Evolutionary conservation across 2,888 invertebrate species (phyloP).

Genomic region (Chalcis sispes): DNA sequence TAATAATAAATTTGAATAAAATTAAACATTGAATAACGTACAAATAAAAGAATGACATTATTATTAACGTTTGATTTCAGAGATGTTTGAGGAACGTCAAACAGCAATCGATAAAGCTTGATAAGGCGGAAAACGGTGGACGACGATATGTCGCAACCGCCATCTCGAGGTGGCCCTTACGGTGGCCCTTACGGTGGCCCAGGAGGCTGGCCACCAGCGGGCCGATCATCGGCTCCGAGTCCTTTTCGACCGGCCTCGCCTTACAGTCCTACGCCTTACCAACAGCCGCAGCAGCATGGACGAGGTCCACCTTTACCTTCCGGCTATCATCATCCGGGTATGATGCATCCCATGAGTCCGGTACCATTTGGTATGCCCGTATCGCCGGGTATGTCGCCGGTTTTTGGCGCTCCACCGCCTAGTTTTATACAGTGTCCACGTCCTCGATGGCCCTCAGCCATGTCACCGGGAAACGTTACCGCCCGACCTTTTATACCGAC

Average conservation of each 20-base stretch:
- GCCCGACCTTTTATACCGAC: constrained; percentile 78
- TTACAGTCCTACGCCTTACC: constrained; percentile 83
- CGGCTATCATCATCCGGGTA: constrained; percentile 69
- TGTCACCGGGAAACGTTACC: constrained; percentile 74
- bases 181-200: constrained; percentile 53
- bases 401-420: constrained; percentile 73
- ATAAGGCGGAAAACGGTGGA: too few species aligned
- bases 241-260: constrained; percentile 87
- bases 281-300: constrained; percentile 68
- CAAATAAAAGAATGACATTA: too few species aligned
- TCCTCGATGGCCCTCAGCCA: constrained; percentile 81
- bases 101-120: not conserved
- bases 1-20: too few species aligned
- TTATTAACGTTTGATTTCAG: constrained; percentile 58
- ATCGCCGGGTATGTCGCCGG: constrained; percentile 80
- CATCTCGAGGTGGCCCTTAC: constrained; percentile 57
- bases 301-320: constrained; percentile 57
- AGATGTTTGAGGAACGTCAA: constrained; percentile 59
- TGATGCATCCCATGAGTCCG: constrained; percentile 73
- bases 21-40: too few species aligned
- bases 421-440: constrained; percentile 81
- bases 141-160: constrained; percentile 69
- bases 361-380: constrained; percentile 81
- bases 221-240: constrained; percentile 80
- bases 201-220: constrained; percentile 68